A percentile compares a stretch with the other conserved stretches of the same genome.
phyloP scores from a whole-genome alignment of 2,113 vertebrate species.

The Athene cunicularia region DNA sequence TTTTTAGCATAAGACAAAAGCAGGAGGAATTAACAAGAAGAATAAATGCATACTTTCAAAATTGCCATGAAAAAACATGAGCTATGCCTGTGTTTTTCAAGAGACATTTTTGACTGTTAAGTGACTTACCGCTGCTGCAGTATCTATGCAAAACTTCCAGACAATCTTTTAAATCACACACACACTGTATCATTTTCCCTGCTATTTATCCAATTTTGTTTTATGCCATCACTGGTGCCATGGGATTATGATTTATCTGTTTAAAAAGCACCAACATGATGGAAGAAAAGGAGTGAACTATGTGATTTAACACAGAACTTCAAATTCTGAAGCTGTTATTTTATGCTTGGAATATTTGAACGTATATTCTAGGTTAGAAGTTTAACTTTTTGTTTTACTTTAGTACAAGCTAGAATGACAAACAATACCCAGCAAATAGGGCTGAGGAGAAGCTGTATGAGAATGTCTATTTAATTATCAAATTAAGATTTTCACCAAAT shows the following conservation, averaged over 20 bases:
- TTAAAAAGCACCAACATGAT: neutral
- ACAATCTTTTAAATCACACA: neutral
- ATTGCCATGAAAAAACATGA: neutral
- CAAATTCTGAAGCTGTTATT: neutral
- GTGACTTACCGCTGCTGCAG: neutral
- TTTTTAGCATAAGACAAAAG: neutral
- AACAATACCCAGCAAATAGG: neutral
- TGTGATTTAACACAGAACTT: neutral
- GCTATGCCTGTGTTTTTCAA: neutral
- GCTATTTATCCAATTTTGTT: neutral
- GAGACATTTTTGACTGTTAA: neutral
- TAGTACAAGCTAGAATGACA: neutral
- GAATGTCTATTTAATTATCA: neutral
- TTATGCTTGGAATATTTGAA: neutral
- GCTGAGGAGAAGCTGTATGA: neutral
- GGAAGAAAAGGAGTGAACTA: neutral
- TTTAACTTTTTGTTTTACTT: neutral
- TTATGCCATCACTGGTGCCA: neutral
- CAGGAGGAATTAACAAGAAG: neutral
- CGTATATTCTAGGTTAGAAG: neutral
- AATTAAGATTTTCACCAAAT: neutral
- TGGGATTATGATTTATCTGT: neutral
- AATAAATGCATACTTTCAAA: neutral
- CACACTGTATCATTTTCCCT: neutral
- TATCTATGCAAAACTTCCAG: neutral